Conservation (phyloP, 2,113 vertebrate genomes). For the Helogale parvula region DNA sequence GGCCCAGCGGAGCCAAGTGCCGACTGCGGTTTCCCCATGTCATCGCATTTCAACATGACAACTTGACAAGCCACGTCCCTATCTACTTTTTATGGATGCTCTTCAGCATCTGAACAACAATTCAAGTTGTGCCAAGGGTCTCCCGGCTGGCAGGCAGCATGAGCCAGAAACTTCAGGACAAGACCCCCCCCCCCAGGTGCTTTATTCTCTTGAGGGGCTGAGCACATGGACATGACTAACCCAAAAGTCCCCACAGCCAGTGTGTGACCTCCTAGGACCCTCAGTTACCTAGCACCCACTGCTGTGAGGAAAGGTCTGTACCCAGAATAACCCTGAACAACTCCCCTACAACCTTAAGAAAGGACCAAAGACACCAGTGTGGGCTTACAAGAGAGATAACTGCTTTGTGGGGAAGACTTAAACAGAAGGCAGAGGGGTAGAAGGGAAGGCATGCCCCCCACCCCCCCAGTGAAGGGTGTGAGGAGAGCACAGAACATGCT, state of each 20-base stretch:
- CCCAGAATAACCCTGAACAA: neutral
- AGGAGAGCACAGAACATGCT: neutral
- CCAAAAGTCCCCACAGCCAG: neutral
- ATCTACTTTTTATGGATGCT: neutral
- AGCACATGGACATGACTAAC: neutral
- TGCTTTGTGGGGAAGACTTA: neutral
- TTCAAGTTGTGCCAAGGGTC: neutral
- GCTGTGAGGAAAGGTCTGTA: neutral
- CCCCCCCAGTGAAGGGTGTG: neutral
- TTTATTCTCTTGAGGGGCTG: neutral
- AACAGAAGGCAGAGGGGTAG: neutral
- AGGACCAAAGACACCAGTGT: neutral
- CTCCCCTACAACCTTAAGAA: neutral
- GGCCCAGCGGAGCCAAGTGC: neutral
- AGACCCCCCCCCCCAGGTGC: neutral
- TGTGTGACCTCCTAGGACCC: neutral
- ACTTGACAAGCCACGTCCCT: neutral
- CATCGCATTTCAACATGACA: neutral
- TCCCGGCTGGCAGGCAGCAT: neutral
- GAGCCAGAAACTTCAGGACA: neutral
- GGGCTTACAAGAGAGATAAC: neutral
- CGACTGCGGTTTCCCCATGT: rapidly evolving
- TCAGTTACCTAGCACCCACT: neutral
- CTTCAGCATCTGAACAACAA: neutral
- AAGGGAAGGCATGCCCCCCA: neutral